These are phyloP conservation scores for Nansenia antarctica DNA, from an alignment of 2,113 vertebrate genomes.

Conservation along the genomic window DNA sequence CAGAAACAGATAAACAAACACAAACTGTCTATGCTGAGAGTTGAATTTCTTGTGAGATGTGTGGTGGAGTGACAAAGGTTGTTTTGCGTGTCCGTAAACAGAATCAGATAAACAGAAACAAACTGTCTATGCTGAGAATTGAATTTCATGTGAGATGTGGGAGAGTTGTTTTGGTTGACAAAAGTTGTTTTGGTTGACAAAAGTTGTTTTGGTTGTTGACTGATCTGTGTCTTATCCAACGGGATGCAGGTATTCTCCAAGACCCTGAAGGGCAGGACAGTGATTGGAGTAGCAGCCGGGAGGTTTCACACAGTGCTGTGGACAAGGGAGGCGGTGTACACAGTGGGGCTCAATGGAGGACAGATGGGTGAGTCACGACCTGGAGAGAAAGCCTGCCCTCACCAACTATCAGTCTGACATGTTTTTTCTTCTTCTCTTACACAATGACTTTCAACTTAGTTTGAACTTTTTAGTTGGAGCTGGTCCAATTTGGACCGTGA, in stretches of 20 bases:
- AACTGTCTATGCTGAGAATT: not conserved
- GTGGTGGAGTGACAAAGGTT: too few species aligned
- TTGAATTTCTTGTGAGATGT: too few species aligned
- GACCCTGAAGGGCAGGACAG: conserved; percentile 84
- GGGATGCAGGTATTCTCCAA: conserved; percentile 87
- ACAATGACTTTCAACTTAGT: too few species aligned
- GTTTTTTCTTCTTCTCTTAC: too few species aligned
- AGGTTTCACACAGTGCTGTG: conserved; percentile 96
- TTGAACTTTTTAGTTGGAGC: not conserved
- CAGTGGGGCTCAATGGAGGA: conserved; percentile 94
- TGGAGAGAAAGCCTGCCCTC: not conserved
- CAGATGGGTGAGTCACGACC: conserved; percentile 86
- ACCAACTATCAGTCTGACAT: too few species aligned
- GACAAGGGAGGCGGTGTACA: conserved; percentile 94
- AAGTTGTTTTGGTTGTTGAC: not conserved
- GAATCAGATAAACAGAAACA: not conserved
- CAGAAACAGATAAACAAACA: not conserved
- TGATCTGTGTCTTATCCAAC: not conserved
- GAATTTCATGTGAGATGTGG: not conserved
- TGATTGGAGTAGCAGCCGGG: conserved; percentile 90
- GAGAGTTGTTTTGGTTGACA: not conserved
- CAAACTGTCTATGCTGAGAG: too few species aligned
- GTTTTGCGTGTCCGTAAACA: not conserved
- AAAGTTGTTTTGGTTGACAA: not conserved
- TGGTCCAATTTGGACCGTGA: not conserved